These are phyloP conservation scores for Catocala nupta DNA, from an alignment of 2,888 invertebrate species.

Conservation along the genomic window DNA sequence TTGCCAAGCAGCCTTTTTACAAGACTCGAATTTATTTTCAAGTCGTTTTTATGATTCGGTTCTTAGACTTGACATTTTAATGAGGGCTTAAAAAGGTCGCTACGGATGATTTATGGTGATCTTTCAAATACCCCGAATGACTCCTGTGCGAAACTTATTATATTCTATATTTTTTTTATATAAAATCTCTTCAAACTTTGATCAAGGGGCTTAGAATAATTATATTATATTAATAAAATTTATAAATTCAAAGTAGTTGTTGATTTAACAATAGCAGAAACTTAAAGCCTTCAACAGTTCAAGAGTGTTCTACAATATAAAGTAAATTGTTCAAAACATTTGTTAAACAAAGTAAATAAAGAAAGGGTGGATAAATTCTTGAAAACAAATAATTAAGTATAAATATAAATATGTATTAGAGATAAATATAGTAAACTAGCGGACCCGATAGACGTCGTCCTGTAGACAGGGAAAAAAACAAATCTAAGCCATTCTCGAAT, in stretches of 20 bases:
- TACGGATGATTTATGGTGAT: conserved; percentile 75
- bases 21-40: conserved; percentile 47
- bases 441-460: no score
- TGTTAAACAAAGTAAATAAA: no score
- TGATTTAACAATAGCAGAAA: not conserved
- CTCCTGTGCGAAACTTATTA: conserved; percentile 58
- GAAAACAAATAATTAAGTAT: no score
- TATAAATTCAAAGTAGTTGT: not conserved
- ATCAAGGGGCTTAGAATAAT: conserved; percentile 10
- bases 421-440: no score
- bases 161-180: conserved; percentile 26
- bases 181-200: conserved; percentile 21
- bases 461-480: no score
- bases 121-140: conserved; percentile 64
- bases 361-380: no score
- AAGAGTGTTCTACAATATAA: no score
- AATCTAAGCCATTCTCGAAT: no score
- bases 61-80: conserved; percentile 72
- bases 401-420: no score
- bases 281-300: not conserved
- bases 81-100: conserved; percentile 69
- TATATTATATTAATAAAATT: no score
- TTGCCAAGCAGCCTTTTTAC: conserved; percentile 25
- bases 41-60: conserved; percentile 67
- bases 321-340: no score